Percentiles rank a stretch among this genome's conserved stretches.
Evolutionary conservation across 2,888 invertebrate species (phyloP).

Genomic region (Agelastica alni): DNA sequence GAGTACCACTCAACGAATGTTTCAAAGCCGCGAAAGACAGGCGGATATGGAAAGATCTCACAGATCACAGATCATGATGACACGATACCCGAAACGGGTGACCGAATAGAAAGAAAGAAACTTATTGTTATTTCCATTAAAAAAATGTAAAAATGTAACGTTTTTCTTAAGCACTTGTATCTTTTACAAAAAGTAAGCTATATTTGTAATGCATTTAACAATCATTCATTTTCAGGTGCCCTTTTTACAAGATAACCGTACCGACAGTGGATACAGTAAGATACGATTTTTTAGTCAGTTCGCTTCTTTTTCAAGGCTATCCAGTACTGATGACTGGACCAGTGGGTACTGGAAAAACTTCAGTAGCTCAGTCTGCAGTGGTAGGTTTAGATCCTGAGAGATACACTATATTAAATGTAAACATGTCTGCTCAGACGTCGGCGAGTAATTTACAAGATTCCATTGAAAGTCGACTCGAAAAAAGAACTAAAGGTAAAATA

Average conservation of each 20-base stretch:
- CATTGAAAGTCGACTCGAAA: conserved; percentile 84
- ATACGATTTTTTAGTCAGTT: conserved; percentile 73
- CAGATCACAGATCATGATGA: no score
- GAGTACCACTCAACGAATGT: no score
- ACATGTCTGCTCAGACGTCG: conserved; percentile 88
- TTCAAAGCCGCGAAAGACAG: no score
- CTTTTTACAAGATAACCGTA: conserved; percentile 83
- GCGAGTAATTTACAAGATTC: conserved; percentile 83
- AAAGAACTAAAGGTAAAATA: conserved; percentile 77
- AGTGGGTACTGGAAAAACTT: conserved; percentile 88
- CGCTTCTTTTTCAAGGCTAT: conserved; percentile 66
- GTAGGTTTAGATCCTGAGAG: conserved; percentile 61
- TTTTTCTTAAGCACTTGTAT: no score
- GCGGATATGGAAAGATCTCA: no score
- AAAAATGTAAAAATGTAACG: no score
- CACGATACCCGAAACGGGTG: no score
- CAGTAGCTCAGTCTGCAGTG: conserved; percentile 72
- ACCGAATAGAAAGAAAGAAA: no score
- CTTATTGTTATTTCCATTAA: no score
- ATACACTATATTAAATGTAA: conserved; percentile 73
- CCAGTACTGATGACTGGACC: conserved; percentile 82
- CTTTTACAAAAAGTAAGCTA: no score
- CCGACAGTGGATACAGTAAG: conserved; percentile 89
- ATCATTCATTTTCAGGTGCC: conserved; percentile 61
- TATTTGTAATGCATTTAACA: no score